Base-by-base conservation (phyloP, 2,888 invertebrate species). In the Anoncus sp. region DNA sequence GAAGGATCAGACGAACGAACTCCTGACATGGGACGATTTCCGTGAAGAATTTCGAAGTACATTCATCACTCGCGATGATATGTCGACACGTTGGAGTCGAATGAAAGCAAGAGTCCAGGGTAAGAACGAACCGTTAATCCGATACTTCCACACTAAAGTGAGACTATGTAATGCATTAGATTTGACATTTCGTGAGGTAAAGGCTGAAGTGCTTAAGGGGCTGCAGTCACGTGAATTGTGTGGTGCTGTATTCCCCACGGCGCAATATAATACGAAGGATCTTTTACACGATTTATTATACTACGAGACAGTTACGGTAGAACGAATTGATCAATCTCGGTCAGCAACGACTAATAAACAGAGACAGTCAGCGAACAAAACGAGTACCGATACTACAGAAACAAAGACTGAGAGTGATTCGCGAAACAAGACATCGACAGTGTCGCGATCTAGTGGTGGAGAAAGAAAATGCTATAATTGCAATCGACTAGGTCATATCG, bases 11-110 rank as follows among this genome's bases (percentile, higher is more conserved):
- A 1, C 20, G 2, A 6, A 10, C 6, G 49, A 38, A 10, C 10
- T 77, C 2, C 27, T 5, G 1, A 49, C 63, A 7, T 69, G 77
- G 77, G 35, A 24, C 2, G 24, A 59, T 12, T 77, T 77, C 16
- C 55, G 57, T 1, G n/a, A 12, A 1, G 77, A 49, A 7, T 77
- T 72, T 14, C 24, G 20, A 0, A 7, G 2, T 3, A 72, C 72
- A 3, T 72, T 72, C 16, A 31, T 35, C 1, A 43, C 38, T 6
- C 22, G n/a, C 0, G 72, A 65, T 12, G 63, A 38, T 10, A 16
- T 16, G 5, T 45, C 57, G n/a, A 27, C 63, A 0, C 55, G 51
- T 1, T 63, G 63, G 63, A 12, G 22, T 0, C n/a, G 63, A 0
- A 72, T 72, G 63, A 31, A 47, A 1, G 55, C 45, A 1, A 20